Evolutionary conservation across 2,113 vertebrate species (phyloP).

Genomic region (Notarius lentiginosus): DNA sequence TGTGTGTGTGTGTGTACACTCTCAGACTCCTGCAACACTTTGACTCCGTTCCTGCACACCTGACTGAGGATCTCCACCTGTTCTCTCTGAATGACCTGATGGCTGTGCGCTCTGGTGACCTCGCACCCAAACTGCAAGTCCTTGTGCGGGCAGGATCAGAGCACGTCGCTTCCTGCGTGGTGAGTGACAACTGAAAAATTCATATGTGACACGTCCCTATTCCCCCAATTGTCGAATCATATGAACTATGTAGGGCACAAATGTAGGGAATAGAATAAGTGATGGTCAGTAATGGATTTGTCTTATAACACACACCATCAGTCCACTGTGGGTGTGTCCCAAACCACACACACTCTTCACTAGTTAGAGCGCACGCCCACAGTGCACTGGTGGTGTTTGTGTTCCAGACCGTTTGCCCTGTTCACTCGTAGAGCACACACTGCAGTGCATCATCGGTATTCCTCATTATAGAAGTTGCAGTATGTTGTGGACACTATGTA

Average conservation of each 20-base stretch:
- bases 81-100: conserved; percentile 88
- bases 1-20: not conserved
- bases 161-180: conserved; percentile 88
- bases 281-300: not conserved
- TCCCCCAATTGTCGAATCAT: not conserved
- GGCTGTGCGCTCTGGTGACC: conserved; percentile 82
- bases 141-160: conserved; percentile 81
- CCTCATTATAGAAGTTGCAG: not conserved
- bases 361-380: too few relatives aligned
- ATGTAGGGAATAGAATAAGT: not conserved
- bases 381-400: not conserved
- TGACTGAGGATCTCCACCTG: conserved; percentile 93
- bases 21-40: conserved; percentile 86
- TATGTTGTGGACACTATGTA: not conserved
- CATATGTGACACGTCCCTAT: not conserved
- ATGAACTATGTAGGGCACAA: not conserved
- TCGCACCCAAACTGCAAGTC: conserved; percentile 81
- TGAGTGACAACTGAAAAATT: conserved; percentile 62
- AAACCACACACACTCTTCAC: not conserved
- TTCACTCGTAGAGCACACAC: not conserved
- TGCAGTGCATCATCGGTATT: not conserved
- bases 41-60: conserved; percentile 84
- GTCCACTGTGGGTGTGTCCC: not conserved
- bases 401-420: not conserved
- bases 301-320: not conserved